Conservation (phyloP, 2,888 invertebrate species). For the Anorthoa munda region DNA sequence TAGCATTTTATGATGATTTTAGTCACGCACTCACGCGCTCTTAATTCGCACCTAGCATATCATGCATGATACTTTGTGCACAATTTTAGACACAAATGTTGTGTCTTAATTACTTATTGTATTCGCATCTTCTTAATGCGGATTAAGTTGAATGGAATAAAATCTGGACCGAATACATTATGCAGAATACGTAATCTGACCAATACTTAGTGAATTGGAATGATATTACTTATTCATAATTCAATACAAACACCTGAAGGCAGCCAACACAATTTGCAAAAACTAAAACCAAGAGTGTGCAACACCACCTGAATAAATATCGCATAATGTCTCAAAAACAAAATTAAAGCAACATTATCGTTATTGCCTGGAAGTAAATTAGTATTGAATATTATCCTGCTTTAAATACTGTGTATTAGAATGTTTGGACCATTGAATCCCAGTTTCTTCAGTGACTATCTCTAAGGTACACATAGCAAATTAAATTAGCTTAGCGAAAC, state of each 20-base stretch:
- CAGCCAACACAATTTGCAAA: no score
- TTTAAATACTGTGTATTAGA: no score
- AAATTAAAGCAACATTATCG: background rate
- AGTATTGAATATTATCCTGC: no score
- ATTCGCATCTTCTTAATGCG: background rate
- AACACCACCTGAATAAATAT: background rate
- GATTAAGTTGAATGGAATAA: background rate
- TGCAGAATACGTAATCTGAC: background rate
- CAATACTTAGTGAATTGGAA: background rate
- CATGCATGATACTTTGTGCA: background rate
- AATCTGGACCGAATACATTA: background rate
- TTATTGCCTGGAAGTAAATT: no score
- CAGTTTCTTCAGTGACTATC: no score
- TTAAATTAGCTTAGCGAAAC: no score
- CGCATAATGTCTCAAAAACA: background rate
- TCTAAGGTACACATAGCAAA: no score
- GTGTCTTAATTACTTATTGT: background rate
- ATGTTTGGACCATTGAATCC: no score
- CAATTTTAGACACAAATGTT: background rate
- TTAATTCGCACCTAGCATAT: background rate
- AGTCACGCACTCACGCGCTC: constrained; percentile 8
- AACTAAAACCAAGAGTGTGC: no score
- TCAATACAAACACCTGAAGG: background rate
- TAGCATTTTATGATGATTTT: background rate
- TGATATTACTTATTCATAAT: background rate